Evolutionary conservation across 2,888 invertebrate species (phyloP).

Genomic region (Chrysolina oricalcia): DNA sequence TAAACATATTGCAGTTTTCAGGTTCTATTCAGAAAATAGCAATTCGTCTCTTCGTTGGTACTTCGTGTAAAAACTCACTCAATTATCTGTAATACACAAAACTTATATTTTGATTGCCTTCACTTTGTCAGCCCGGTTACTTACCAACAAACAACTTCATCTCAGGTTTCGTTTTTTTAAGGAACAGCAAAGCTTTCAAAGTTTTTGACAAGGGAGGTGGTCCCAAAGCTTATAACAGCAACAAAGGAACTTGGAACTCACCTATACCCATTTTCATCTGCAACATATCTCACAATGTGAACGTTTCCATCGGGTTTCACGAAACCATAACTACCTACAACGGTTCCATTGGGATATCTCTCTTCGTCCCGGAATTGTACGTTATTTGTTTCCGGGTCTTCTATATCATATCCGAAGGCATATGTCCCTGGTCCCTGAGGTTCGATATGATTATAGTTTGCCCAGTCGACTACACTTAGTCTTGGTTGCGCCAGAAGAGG

Average conservation of each 20-base stretch:
- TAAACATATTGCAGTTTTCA: no score
- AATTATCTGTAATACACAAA: no score
- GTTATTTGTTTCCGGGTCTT: constrained; percentile 78
- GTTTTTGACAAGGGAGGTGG: no score
- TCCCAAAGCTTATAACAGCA: no score
- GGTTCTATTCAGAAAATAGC: no score
- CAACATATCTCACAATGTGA: constrained; percentile 77
- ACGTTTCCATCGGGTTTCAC: constrained; percentile 78
- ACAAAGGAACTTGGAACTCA: constrained; percentile 66
- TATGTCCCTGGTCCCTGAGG: constrained; percentile 78
- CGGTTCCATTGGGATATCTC: constrained; percentile 80
- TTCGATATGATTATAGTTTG: constrained; percentile 68
- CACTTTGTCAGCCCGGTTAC: no score
- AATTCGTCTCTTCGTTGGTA: no score
- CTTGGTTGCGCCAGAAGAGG: constrained; percentile 41
- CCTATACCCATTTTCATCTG: constrained; percentile 81
- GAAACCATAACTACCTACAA: constrained; percentile 83
- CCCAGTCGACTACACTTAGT: constrained; percentile 68
- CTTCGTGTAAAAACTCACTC: no score
- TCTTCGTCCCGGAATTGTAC: constrained; percentile 83
- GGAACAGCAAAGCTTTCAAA: no score
- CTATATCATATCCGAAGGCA: constrained; percentile 82
- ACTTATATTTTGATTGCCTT: no score
- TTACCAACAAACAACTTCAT: no score
- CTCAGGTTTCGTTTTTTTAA: no score